Evolutionary conservation across 2,888 invertebrate genomes (phyloP), one percentile per base, ranked within the genome.

Genomic region (Athrips mouffetella): DNA sequence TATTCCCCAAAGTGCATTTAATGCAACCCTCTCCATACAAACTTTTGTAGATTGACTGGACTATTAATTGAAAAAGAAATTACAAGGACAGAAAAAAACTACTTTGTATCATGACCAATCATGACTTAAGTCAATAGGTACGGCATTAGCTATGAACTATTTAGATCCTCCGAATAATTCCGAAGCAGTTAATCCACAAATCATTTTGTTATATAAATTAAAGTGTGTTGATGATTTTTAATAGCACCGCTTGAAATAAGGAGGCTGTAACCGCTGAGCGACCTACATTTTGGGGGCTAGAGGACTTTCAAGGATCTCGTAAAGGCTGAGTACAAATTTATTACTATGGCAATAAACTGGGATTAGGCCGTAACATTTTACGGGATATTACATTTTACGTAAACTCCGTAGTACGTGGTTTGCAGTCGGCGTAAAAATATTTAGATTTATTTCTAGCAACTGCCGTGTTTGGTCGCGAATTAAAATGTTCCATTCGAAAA

Each of bases 321-420:
- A 78, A 80, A 81, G 66, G 63, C 69, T 68, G 72, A 79, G 73
- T 75, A 67, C 65, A 65, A 67, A 70, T 78, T 79, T 79, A 79
- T 73, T 67, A 56, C 69, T 45, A 18, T 50, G 53, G 67, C 65
- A 62, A 62, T 80, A 77, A 80, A 76, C 65, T 51, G 64, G 69
- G 75, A 79, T 79, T 76, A 77, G 69, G 68, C 69, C 58, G 70
- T 75, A 66, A 73, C 71, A 51, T 73, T 80, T 76, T 77, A 78
- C 65, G 67, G 65, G 63, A 60, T 70, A 68, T 70, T 66, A 68
- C 72, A 63, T 69, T 76, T 74, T 71, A 72, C 71, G 66, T 64
- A 66, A 58, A 62, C 64, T 62, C n/a, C 62, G 60, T 63, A 61
- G 62, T 62, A 57, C 57, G 52, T 54, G 55, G 57, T 51, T 50